A percentile compares a stretch with the other conserved stretches of the same genome.
Evolutionary conservation across 2,888 invertebrate species (phyloP).

Genomic region (Stenolophus ochropezus): DNA sequence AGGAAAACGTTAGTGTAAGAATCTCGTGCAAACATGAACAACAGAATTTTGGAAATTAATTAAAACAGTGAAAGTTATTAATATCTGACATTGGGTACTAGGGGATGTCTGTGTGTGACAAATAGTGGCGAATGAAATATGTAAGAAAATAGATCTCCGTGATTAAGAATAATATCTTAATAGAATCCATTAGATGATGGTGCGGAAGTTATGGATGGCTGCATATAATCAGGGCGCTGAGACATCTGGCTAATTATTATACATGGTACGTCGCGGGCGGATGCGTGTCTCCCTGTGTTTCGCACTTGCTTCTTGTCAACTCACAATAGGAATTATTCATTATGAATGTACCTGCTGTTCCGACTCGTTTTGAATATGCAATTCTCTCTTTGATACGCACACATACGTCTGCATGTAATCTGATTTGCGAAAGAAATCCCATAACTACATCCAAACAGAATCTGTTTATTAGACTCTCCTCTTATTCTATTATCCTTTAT

Average conservation of each 20-base stretch:
- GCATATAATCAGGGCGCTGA: conserved; percentile 40
- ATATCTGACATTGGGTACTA: too few species aligned
- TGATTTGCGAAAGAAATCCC: conserved; percentile 16
- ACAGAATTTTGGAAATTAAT: neutral
- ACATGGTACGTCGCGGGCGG: conserved; percentile 32
- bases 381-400: conserved; percentile 51
- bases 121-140: neutral
- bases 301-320: conserved; percentile 34
- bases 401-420: conserved; percentile 6
- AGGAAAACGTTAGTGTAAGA: too few species aligned
- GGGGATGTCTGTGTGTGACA: too few species aligned
- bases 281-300: conserved; percentile 34
- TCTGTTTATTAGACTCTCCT: conserved; percentile 13
- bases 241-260: conserved; percentile 53
- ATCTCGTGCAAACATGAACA: neutral
- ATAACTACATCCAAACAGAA: neutral
- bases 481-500: conserved; percentile 13
- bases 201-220: neutral
- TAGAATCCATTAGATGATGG: neutral
- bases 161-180: neutral
- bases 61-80: too few species aligned
- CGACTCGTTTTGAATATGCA: conserved; percentile 56
- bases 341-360: conserved; percentile 53
- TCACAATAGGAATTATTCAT: conserved; percentile 58
- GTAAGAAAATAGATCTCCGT: neutral